Evolutionary conservation across 2,888 invertebrate genomes (phyloP).

Genomic region (Leptinotarsa rubiginosa): DNA sequence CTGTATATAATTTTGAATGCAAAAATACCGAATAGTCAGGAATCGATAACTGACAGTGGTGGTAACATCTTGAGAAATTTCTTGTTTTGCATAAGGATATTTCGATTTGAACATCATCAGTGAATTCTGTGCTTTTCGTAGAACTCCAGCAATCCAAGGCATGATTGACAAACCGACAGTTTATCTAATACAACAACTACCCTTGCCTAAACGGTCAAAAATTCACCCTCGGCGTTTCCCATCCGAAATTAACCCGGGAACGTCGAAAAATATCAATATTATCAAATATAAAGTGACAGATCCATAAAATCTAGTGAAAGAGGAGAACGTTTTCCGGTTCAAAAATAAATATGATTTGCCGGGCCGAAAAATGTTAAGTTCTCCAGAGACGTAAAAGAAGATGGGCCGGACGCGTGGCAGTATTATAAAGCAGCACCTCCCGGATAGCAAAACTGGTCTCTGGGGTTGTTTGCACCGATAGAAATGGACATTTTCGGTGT

Average conservation of each 20-base stretch:
- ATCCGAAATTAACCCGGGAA: slow-evolving; percentile 44
- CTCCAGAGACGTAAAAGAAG: slow-evolving; percentile 61
- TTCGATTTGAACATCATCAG: too few species aligned
- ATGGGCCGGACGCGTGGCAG: slow-evolving; percentile 59
- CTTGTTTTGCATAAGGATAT: too few species aligned
- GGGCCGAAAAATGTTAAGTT: slow-evolving; percentile 54
- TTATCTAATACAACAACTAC: slow-evolving; percentile 20
- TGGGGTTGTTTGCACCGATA: slow-evolving; percentile 49
- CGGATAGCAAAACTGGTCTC: slow-evolving; percentile 53
- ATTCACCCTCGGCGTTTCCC: slow-evolving; percentile 29
- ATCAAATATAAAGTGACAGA: slow-evolving; percentile 53
- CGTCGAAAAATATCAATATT: slow-evolving; percentile 50
- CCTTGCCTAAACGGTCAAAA: slow-evolving; percentile 19
- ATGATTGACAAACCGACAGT: slow-evolving; percentile 12
- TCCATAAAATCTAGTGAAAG: slow-evolving; percentile 48
- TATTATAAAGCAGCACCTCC: slow-evolving; percentile 58
- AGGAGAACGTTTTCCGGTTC: slow-evolving; percentile 49
- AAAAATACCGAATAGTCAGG: too few species aligned
- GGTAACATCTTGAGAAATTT: too few species aligned
- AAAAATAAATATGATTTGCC: slow-evolving; percentile 59
- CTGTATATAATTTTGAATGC: too few species aligned
- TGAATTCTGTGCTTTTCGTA: neutral
- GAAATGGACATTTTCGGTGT: slow-evolving; percentile 63
- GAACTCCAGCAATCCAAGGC: neutral
- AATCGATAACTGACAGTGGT: too few species aligned